Percentiles rank a stretch among this genome's conserved stretches.
phyloP scores from a whole-genome alignment of 2,113 vertebrate species.

The Empidonax alnorum region DNA sequence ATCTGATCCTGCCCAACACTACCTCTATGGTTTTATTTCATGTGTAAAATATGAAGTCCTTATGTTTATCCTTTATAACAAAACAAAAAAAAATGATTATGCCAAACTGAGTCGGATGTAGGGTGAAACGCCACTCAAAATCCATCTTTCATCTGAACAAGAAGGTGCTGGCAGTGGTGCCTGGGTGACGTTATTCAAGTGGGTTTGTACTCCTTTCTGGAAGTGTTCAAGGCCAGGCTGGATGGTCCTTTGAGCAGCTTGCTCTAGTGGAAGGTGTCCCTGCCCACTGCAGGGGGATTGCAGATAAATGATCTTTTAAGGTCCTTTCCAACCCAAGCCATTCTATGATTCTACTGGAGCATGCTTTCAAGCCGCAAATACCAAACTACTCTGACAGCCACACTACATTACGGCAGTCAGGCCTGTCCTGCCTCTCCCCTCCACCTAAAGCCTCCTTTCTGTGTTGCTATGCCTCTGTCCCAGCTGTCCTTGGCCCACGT shows the following conservation, averaged over 20 bases:
- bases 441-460: background rate
- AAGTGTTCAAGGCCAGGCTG: background rate
- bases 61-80: background rate
- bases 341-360: background rate
- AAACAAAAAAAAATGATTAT: background rate
- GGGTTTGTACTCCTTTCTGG: background rate
- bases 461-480: background rate
- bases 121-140: background rate
- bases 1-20: background rate
- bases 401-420: accelerated
- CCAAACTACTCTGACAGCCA: background rate
- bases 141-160: background rate
- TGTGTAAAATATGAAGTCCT: background rate
- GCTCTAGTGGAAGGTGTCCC: background rate
- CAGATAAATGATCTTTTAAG: background rate
- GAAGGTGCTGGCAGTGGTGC: accelerated
- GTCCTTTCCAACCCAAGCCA: background rate
- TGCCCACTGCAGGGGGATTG: background rate
- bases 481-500: accelerated
- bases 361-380: background rate
- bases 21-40: background rate
- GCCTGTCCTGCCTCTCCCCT: background rate
- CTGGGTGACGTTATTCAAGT: background rate
- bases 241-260: background rate
- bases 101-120: accelerated